phyloP scores from a whole-genome alignment of 2,113 vertebrate genomes.

The Ranitomeya imitator region DNA sequence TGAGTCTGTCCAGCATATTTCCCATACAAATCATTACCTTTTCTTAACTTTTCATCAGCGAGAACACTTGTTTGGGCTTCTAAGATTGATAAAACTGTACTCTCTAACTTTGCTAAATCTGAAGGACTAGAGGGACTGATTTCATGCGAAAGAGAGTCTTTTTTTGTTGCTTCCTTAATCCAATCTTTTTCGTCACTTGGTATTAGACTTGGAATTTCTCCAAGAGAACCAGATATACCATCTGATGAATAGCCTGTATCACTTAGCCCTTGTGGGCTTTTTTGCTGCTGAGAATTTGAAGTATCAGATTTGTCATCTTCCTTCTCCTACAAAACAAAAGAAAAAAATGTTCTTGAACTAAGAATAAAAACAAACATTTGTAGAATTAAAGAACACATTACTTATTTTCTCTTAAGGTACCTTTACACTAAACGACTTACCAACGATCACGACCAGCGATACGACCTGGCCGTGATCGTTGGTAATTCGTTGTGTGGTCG shows the following conservation, averaged over 20 bases:
- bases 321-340: constrained; percentile 76
- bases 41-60: constrained; percentile 66
- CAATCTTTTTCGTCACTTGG: constrained; percentile 78
- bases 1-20: constrained; percentile 67
- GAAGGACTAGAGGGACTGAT: constrained; percentile 86
- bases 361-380: constrained; percentile 1
- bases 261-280: constrained; percentile 82
- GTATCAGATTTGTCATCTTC: constrained; percentile 81
- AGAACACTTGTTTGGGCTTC: constrained; percentile 81
- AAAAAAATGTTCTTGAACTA: constrained; percentile 57
- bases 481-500: too few species aligned
- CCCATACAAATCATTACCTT: constrained; percentile 67
- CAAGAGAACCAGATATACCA: constrained; percentile 81
- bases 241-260: constrained; percentile 84
- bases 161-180: constrained; percentile 73
- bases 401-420: not conserved
- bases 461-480: too few species aligned
- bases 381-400: not conserved
- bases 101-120: constrained; percentile 91
- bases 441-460: too few species aligned
- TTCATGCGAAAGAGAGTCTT: constrained; percentile 75
- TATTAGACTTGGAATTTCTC: constrained; percentile 79
- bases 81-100: constrained; percentile 91
- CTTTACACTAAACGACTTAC: too few species aligned
- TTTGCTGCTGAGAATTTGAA: constrained; percentile 78